phyloP scores from a whole-genome alignment of 2,797 vertebrate species.

The Poecile montanus region DNA sequence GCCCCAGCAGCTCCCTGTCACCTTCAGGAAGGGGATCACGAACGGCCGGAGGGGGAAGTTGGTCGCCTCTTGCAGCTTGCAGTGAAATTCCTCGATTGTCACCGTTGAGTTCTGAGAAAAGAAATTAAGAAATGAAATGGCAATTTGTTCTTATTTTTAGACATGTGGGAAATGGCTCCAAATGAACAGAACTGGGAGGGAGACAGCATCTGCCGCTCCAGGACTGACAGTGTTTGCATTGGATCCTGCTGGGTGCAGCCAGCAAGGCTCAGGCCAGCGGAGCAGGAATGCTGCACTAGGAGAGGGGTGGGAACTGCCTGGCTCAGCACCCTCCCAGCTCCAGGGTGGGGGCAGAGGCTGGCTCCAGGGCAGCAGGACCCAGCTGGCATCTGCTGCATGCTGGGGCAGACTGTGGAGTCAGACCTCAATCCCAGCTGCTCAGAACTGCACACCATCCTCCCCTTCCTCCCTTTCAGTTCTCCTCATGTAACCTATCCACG shows the following conservation, averaged over 20 bases:
- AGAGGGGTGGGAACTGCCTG: not conserved
- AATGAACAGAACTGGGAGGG: conserved; percentile 7
- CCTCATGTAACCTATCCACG: not conserved
- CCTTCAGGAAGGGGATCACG: conserved; percentile 98
- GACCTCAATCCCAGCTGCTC: not conserved
- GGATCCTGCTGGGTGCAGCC: not conserved
- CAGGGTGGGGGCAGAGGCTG: not conserved
- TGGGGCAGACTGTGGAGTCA: not conserved
- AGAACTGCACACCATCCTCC: not conserved
- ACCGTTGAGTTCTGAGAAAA: conserved; percentile 92
- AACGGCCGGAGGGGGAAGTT: conserved; percentile 97
- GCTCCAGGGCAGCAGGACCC: not conserved
- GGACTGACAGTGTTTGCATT: not conserved
- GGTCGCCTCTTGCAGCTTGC: conserved; percentile 95
- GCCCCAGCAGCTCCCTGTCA: conserved; percentile 69
- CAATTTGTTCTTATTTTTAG: conserved; percentile 31
- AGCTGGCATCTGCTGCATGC: not conserved
- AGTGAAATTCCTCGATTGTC: conserved; percentile 98
- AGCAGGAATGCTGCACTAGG: not conserved
- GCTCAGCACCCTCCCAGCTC: not conserved
- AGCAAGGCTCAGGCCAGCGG: not conserved
- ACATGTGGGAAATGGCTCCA: not conserved
- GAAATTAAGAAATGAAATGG: conserved; percentile 20
- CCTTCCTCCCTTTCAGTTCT: not conserved
- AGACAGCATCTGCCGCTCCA: conserved; percentile 10